Base-by-base conservation (phyloP, 2,888 invertebrate genomes). In the Pelosia muscerda region DNA sequence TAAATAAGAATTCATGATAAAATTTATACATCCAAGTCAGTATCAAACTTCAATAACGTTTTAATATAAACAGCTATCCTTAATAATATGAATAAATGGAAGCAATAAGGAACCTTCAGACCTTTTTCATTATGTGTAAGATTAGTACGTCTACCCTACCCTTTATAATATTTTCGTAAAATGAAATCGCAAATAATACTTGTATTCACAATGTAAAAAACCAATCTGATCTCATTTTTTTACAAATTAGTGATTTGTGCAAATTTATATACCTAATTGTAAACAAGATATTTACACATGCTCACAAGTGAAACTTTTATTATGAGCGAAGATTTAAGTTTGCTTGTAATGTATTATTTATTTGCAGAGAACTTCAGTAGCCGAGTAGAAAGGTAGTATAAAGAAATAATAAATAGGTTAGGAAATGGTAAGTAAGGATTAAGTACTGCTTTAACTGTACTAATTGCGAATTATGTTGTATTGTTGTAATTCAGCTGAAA, bases 91-190 rank as follows among this genome's bases (percentile, higher is more conserved):
- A 55, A 55, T 53, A 55, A 55, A 55, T 19, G 23, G 4, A 19
- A 25, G 22, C 55, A 55, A 55, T 22, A 55, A 55, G 25, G 25
- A 26, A 55, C 55, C 55, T 25, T 55, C 55, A 26, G 55, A 26
- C 19, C 19, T 8, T 57, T n/a, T 49, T 49, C 49, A 49, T 49
- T 49, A 57, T n/a, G 11, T 57, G 2, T n/a, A 49, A 49, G 49
- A 49, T 49, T 49, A 49, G 49, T 49, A 49, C n/a, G n/a, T 49
- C 49, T 19, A 49, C 49, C 49, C n/a, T 49, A 49, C 49, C 49
- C 49, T 49, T 49, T 49, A 49, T 49, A 49, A 49, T 49, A 49
- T 49, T 49, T 49, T 49, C n/a, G n/a, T n/a, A 49, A 49, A 49
- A 49, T 49, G 49, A 49, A 49, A 49, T 49, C 9, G 49, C 49